These are phyloP conservation scores for Copsychus sechellarum DNA, from an alignment of 2,113 vertebrate genomes.

Conservation along the genomic window DNA sequence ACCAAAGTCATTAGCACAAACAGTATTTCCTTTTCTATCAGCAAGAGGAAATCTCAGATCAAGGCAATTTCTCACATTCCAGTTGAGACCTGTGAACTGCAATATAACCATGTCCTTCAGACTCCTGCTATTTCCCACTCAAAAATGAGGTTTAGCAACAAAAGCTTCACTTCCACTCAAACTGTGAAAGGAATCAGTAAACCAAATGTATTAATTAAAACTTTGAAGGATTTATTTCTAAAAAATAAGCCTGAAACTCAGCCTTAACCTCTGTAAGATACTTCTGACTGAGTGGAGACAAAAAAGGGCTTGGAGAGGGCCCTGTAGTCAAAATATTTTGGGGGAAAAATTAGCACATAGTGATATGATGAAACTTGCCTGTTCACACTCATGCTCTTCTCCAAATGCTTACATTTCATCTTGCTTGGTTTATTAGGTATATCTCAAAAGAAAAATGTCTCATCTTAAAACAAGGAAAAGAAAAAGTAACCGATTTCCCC, in stretches of 20 bases:
- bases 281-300: neutral
- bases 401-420: neutral
- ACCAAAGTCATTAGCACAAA: neutral
- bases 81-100: neutral
- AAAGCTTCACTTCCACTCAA: neutral
- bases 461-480: neutral
- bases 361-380: neutral
- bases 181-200: neutral
- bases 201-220: neutral
- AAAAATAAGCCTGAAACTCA: neutral
- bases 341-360: neutral
- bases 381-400: neutral
- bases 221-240: neutral
- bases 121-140: neutral
- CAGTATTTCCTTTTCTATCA: constrained; percentile 13
- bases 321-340: neutral
- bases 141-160: neutral
- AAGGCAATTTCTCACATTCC: constrained; percentile 9
- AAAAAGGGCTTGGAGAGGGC: neutral
- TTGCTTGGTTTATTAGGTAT: neutral
- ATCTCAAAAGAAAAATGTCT: neutral
- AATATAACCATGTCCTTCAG: neutral
- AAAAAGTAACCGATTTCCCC: neutral
- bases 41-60: neutral
- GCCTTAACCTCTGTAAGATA: neutral